These are phyloP conservation scores for Meloidogyne chitwoodi DNA, from an alignment of 1,140 invertebrate genomes.

Conservation along the genomic window DNA sequence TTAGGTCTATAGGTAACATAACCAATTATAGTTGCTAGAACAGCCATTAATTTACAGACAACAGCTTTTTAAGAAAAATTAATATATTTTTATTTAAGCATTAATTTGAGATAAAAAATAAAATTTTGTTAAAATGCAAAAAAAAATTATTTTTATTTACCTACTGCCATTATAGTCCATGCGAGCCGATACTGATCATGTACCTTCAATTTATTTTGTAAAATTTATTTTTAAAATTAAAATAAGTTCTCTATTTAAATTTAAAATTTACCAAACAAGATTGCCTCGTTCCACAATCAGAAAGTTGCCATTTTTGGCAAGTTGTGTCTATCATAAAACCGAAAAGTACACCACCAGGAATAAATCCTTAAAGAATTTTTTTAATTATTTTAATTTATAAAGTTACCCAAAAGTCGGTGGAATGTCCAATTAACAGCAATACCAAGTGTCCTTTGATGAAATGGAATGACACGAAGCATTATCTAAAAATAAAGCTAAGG, in stretches of 20 bases:
- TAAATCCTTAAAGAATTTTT: constrained; percentile 45
- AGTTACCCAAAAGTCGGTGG: constrained; percentile 46
- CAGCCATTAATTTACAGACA: constrained; percentile 57
- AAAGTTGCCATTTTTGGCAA: constrained; percentile 56
- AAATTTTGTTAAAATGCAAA: neutral
- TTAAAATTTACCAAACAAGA: constrained; percentile 45
- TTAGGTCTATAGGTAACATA: constrained; percentile 58
- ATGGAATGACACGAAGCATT: constrained; percentile 58
- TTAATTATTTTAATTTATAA: neutral
- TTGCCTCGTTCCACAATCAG: constrained; percentile 47
- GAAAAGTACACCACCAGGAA: constrained; percentile 56
- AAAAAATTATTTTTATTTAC: constrained; percentile 34
- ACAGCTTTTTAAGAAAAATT: constrained; percentile 48
- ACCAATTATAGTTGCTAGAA: constrained; percentile 57
- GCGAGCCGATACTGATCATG: constrained; percentile 51
- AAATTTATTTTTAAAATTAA: too few relatives aligned
- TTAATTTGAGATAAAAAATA: neutral
- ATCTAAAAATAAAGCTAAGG: constrained; percentile 38
- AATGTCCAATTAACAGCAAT: constrained; percentile 59
- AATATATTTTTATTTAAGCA: constrained; percentile 4
- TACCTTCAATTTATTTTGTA: neutral
- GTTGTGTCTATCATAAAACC: constrained; percentile 59
- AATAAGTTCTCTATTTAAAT: neutral
- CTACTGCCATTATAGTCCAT: constrained; percentile 58
- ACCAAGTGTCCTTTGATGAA: constrained; percentile 57